These are phyloP conservation scores for Heliconius nattereri DNA, from an alignment of 1,140 invertebrate species.

Conservation along the genomic window DNA sequence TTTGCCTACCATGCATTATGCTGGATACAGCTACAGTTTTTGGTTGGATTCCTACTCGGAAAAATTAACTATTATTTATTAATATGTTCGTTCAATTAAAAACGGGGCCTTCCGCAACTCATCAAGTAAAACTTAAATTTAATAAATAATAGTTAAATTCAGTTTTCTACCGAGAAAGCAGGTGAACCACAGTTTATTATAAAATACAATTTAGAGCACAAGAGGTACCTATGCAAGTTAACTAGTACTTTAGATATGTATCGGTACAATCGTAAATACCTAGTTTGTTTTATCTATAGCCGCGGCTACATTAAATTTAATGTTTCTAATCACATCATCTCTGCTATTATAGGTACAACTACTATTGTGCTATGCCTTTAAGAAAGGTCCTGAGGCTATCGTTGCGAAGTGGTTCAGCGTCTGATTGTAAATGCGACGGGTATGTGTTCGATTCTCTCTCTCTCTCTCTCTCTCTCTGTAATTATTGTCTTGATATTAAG, in stretches of 20 bases:
- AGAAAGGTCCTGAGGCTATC: not conserved
- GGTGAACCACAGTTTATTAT: not conserved
- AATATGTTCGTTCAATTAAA: too few relatives aligned
- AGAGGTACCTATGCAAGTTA: not conserved
- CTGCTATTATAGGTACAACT: not conserved
- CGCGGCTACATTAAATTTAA: constrained; percentile 25
- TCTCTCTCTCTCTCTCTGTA: too few relatives aligned
- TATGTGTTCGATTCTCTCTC: too few relatives aligned
- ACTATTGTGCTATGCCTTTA: not conserved
- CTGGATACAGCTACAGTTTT: too few relatives aligned
- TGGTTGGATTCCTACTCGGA: too few relatives aligned
- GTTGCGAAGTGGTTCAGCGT: too few relatives aligned
- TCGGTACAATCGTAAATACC: constrained; percentile 19
- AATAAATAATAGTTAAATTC: not conserved
- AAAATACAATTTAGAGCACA: not conserved
- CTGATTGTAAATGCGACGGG: too few relatives aligned
- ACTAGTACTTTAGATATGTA: constrained; percentile 18
- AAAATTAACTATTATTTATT: too few relatives aligned
- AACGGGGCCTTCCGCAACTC: too few relatives aligned
- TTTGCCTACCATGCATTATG: too few relatives aligned
- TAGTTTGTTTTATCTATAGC: constrained; percentile 21
- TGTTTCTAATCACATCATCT: constrained; percentile 21
- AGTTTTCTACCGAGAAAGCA: not conserved
- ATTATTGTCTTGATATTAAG: too few relatives aligned
- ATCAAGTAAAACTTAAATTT: too few relatives aligned